Conservation (phyloP, 1,140 invertebrate species). For the Saxidomus purpurata region DNA sequence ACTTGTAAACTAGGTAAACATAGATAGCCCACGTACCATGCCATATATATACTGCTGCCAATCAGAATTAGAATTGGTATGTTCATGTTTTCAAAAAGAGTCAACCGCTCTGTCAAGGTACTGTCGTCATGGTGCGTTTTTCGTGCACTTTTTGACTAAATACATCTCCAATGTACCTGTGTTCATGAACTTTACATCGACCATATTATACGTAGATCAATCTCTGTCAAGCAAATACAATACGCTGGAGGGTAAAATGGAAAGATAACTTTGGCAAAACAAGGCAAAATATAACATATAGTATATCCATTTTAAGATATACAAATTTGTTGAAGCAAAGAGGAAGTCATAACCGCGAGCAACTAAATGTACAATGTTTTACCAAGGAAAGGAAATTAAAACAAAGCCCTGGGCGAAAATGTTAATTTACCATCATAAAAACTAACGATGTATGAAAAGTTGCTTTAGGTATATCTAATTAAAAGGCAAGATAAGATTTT, state of each 20-base stretch:
- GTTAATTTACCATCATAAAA: constrained; percentile 20
- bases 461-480: constrained; percentile 50
- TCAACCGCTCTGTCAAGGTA: no score
- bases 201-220: constrained; percentile 17
- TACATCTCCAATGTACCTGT: not conserved
- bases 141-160: no score
- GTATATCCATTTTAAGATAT: not conserved
- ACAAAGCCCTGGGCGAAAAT: constrained; percentile 36
- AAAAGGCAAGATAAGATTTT: constrained; percentile 49
- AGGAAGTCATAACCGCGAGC: constrained; percentile 3
- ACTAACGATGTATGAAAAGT: constrained; percentile 21
- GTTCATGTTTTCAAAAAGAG: no score
- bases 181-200: not conserved
- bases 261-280: not conserved
- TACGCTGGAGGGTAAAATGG: not conserved
- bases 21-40: no score
- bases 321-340: not conserved
- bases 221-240: not conserved
- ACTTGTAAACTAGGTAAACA: no score
- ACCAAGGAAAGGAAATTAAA: constrained; percentile 30
- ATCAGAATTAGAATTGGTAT: no score
- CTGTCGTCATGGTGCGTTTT: no score
- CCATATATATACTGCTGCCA: no score
- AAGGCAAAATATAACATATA: not conserved
- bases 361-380: constrained; percentile 24